phyloP scores from a whole-genome alignment of 2,888 invertebrate species.

The Tetanocera ferruginea region DNA sequence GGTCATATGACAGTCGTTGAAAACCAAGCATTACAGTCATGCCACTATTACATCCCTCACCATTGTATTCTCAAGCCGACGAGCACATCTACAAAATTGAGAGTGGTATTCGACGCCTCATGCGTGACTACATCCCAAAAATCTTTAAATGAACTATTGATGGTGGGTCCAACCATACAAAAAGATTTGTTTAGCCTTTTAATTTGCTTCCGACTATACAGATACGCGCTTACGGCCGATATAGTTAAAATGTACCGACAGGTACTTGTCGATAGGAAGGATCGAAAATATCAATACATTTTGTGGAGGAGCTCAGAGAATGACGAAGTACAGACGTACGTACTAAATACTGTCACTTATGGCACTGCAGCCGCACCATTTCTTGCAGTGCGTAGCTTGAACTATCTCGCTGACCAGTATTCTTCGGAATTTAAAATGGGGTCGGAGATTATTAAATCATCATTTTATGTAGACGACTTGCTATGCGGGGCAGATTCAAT shows the following conservation, averaged over 20 bases:
- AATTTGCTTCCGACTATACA: slow-evolving; percentile 4
- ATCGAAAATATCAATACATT: background rate
- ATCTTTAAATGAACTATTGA: slow-evolving; percentile 36
- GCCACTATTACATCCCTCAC: background rate
- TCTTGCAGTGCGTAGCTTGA: background rate
- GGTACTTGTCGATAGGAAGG: background rate
- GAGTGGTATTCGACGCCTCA: slow-evolving; percentile 5
- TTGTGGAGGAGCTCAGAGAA: too few species aligned
- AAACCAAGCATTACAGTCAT: background rate
- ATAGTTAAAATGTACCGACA: background rate
- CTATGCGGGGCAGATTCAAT: background rate
- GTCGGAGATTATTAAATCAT: background rate
- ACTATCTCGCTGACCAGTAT: background rate
- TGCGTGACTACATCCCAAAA: background rate
- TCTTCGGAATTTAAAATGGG: background rate
- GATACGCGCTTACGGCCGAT: background rate
- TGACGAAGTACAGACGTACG: too few species aligned
- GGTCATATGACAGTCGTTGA: slow-evolving; percentile 14
- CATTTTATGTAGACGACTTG: too few species aligned
- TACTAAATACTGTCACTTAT: background rate
- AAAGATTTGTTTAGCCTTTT: background rate
- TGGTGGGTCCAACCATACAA: background rate
- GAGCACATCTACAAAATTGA: background rate
- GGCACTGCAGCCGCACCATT: background rate
- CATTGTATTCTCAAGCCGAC: background rate